Conservation (phyloP, 2,888 invertebrate species). For the Cerastis leucographa region DNA sequence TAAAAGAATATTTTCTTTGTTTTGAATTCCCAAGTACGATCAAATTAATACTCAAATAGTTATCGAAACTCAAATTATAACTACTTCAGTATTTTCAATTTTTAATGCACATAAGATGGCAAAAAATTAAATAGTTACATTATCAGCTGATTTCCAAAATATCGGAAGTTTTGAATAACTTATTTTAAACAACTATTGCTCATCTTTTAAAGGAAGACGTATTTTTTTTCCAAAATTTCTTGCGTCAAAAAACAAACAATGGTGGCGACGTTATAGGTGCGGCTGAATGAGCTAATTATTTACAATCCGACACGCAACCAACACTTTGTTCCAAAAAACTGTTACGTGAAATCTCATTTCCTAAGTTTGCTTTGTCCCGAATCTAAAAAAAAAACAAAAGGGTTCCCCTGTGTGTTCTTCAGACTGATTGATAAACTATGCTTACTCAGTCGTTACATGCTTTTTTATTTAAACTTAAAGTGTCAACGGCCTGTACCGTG, state of each 20-base stretch:
- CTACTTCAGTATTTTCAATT: too few species aligned
- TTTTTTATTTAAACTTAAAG: constrained; percentile 58
- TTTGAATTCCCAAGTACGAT: too few species aligned
- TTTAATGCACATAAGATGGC: neutral
- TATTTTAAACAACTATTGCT: constrained; percentile 39
- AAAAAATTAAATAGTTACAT: neutral
- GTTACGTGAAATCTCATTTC: constrained; percentile 90
- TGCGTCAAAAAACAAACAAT: constrained; percentile 84
- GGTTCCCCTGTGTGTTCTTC: constrained; percentile 77
- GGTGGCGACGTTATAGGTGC: constrained; percentile 82
- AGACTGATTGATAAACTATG: constrained; percentile 74
- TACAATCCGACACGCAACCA: constrained; percentile 88
- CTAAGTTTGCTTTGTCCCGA: constrained; percentile 85
- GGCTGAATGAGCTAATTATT: constrained; percentile 89
- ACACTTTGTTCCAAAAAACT: constrained; percentile 83
- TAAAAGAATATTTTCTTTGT: too few species aligned
- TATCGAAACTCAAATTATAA: too few species aligned
- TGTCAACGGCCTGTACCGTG: constrained; percentile 62
- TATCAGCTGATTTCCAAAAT: constrained; percentile 11
- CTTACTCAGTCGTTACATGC: constrained; percentile 70
- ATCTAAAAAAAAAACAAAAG: constrained; percentile 80
- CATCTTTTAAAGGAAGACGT: constrained; percentile 78
- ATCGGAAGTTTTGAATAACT: neutral
- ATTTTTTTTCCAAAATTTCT: constrained; percentile 76
- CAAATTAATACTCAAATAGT: too few species aligned